phyloP scores from a whole-genome alignment of 2,113 vertebrate species.

The Ochotona princeps region DNA sequence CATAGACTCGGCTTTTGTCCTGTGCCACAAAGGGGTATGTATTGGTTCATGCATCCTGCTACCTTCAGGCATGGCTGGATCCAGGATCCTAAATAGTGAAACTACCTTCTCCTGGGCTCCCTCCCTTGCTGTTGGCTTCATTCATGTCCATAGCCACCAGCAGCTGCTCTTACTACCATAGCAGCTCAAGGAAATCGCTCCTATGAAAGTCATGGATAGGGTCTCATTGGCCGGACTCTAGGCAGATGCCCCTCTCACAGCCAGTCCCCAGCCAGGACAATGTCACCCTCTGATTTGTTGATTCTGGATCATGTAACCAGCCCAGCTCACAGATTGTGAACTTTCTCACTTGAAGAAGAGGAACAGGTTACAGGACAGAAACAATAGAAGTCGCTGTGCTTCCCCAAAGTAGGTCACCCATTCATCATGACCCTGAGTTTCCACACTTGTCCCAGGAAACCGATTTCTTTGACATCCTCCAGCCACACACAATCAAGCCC shows the following conservation, averaged over 20 bases:
- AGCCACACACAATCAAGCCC: neutral
- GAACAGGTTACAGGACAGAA: neutral
- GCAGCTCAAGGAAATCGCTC: neutral
- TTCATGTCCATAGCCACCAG: neutral
- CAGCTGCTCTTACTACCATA: neutral
- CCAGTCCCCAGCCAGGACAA: neutral
- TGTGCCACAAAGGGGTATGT: neutral
- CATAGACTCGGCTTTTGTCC: neutral
- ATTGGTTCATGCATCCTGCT: neutral
- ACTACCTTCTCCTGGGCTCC: neutral
- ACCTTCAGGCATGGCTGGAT: constrained; percentile 9
- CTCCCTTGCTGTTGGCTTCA: neutral
- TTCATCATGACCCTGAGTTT: neutral
- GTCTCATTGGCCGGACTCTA: neutral
- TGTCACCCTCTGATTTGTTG: neutral
- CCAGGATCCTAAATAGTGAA: neutral
- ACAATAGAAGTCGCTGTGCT: neutral
- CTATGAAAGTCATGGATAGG: neutral
- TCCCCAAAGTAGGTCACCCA: neutral
- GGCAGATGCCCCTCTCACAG: neutral
- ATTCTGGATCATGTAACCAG: neutral
- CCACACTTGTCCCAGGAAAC: neutral
- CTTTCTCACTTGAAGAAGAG: neutral
- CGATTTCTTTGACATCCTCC: neutral
- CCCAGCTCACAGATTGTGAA: neutral